Evolutionary conservation across 2,888 invertebrate species (phyloP), one percentile per base, ranked within the genome.

Genomic region (Sicus ferrugineus): DNA sequence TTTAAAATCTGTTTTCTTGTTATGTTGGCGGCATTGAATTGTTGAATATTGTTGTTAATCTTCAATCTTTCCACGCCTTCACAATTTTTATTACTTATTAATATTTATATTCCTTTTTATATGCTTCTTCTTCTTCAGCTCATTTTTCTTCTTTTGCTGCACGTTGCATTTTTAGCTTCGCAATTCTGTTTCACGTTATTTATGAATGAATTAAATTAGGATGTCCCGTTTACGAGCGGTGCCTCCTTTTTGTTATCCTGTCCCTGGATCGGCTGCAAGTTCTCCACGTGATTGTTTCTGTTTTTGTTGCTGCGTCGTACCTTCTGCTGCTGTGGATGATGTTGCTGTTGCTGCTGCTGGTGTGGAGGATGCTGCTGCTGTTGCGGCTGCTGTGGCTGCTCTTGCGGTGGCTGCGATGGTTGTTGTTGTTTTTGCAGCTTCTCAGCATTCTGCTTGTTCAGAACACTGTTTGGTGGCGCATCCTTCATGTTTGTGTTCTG

Each of bases 141-240:
- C 46, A 5, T 46, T 50, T 4, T 50, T 50, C 2, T 50, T 16
- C 3, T 46, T 46, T 4, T 46, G 16, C 21, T 50, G 50, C 19
- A n/a, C 5, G 14, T 50, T 3, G 1, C 21, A 3, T 50, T n/a
- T n/a, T n/a, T n/a, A n/a, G 21, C 7, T 50, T 46, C 21, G 11
- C 19, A 50, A 21, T 50, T 54, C 26, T 54, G 16, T 26, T 26
- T 11, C 7, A 11, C 11, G 38, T 34, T 34, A 11, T 46, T 46
- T 3, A 46, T 46, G 3, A 46, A 23, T 23, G 28, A 38, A 42
- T 11, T 61, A 54, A 76, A 78, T 82, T 84, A 84, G 80, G 85
- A 85, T 75, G 84, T 84, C 75, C 85, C 85, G 77, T 85, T 85
- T 70, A 85, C 84, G 75, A 85, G 77, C 68, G 83, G 77, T 74